Base-by-base conservation (phyloP, 2,797 vertebrate genomes). In the Cryptoprocta ferox region DNA sequence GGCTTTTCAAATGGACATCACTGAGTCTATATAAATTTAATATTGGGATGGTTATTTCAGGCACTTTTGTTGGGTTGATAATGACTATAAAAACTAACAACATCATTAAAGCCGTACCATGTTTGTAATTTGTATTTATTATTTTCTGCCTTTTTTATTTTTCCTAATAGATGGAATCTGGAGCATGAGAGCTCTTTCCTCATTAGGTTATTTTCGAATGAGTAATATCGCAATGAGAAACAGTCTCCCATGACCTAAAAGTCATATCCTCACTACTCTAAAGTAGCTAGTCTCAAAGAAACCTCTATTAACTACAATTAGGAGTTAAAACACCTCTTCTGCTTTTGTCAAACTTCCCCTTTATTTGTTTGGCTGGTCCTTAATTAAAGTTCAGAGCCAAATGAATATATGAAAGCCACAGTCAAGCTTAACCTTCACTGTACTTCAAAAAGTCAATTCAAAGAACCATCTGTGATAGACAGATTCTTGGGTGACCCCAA, bases 181-280 rank as follows among this genome's bases (percentile, higher is more conserved):
- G 16, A 89, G 3, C 88, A 70, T 30, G 26, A 91, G 21, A 26
- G 12, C 4, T 89, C 18, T 87, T 42, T n/a, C 24, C 5, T 65
- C 89, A 94, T 91, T 76, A 42, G 11, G 42, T 12, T 76, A 79
- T 86, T 78, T 95, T 89, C 68, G 35, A 93, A 70, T 65, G 13
- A 95, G 30, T 79, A 95, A 87, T 79, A 83, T 48, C 28, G 53
- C 53, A 13, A 70, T 48, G 35, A 71, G 37, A 78, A 95, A 71
- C 4, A 71, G 56, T 65, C 7, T 81, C 30, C 45, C 3, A 39
- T 42, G 50, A 80, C 32, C 39, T 84, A 97, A 92, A 94, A 90
- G 39, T 70, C 5, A 73, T 42, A 0, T 30, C 35, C 30, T 75
- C 14, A 30, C 10, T 75, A 48, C 73, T 92, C 81, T 61, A 93